Base-by-base conservation (phyloP, 2,888 invertebrate genomes). In the Neoaliturus tenellus region DNA sequence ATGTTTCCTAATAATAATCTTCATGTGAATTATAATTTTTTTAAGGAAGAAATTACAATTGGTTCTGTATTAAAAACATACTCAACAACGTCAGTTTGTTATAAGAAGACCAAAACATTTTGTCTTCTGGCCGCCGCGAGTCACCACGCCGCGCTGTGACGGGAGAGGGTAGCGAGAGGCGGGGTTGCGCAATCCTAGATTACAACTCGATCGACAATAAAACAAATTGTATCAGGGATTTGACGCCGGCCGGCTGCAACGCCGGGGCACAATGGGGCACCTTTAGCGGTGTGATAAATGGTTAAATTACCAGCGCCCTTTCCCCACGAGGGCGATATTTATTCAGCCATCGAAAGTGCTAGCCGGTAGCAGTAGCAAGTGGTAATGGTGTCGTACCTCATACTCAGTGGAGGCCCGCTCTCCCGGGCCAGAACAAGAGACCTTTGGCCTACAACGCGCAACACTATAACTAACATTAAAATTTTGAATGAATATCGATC, bases 281-380 rank as follows among this genome's bases (percentile, higher is more conserved):
- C 69, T 69, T 69, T 69, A 69, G 17, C 69, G 1, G 69, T 39
- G 39, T 69, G 69, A 69, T 69, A 39, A 69, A 69, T 69, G 39
- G 69, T 69, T 23, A 69, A 69, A 69, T 69, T 69, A 69, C 69
- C 23, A n/a, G 67, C 67, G 69, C 62, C 62, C 62, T 62, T 62
- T 62, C 62, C 62, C 62, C 62, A 14, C 14, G 35, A 35, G 35
- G 35, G 35, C 48, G 20, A 23, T 55, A 55, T 55, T 55, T 62
- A 62, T 62, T 28, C 62, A 8, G 31, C 28, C 31, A 62, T 62
- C 31, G 62, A 62, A 28, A 62, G 62, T 31, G 8, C 17, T 25
- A n/a, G 55, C 5, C 62, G n/a, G 62, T 62, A 62, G 62, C 62
- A 12, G 23, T 20, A 25, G 23, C 25, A n/a, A n/a, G 55, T 48